These are phyloP conservation scores for Dendropsophus ebraccatus DNA, from an alignment of 2,113 vertebrate species.

Conservation along the genomic window DNA sequence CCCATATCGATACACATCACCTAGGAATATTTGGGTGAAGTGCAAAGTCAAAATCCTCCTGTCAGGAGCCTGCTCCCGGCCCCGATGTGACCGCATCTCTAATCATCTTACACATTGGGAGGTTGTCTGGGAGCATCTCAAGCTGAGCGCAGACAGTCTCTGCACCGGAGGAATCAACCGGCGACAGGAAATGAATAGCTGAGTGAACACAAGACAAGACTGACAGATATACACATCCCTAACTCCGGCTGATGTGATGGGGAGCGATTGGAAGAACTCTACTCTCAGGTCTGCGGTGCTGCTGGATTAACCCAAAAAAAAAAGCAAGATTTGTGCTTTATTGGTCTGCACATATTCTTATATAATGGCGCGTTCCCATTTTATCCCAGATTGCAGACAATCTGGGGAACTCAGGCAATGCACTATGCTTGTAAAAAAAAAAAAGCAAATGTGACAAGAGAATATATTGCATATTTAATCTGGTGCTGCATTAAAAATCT, in stretches of 20 bases:
- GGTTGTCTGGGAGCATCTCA: background rate
- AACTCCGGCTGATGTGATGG: conserved; percentile 17
- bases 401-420: conserved; percentile 16
- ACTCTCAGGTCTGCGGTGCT: background rate
- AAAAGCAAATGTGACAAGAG: background rate
- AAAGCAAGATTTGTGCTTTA: background rate
- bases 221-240: conserved; percentile 32
- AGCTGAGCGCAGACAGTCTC: background rate
- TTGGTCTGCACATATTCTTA: background rate
- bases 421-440: background rate
- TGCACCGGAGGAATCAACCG: background rate
- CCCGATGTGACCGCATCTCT: background rate
- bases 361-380: background rate
- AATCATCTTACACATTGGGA: background rate
- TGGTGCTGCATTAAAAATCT: background rate
- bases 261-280: background rate
- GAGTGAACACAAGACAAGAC: conserved; percentile 25
- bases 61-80: background rate
- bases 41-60: background rate
- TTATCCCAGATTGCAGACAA: conserved; percentile 26
- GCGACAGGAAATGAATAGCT: background rate
- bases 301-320: background rate
- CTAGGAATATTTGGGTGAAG: background rate
- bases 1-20: background rate
- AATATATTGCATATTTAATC: conserved; percentile 19